Base-by-base conservation (phyloP, 1,140 invertebrate species). In the Heliconius hewitsoni region DNA sequence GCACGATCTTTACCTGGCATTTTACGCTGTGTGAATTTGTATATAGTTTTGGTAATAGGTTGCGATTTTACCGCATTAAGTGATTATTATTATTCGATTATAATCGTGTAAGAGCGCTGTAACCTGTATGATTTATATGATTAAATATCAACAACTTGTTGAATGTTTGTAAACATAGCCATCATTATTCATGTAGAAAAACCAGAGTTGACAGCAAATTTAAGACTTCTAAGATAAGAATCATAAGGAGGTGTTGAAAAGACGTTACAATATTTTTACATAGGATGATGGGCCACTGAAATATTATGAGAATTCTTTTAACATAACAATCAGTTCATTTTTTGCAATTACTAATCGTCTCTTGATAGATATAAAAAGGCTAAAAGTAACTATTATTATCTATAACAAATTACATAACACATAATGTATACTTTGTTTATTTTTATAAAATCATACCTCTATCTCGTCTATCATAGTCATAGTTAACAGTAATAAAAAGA, bases 131-230 rank as follows among this genome's bases (percentile, higher is more conserved):
- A 19, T 57, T 55, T 74, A 74, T 57, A 19, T 55, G 37, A 72
- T 72, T 72, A 57, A 70, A 60, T 81, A 55, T 77, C 66, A 75
- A 71, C 79, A 81, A 87, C 85, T 87, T 87, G 85, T 87, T 87
- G 84, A 87, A 83, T 85, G 84, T 84, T 85, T 84, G 83, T 80
- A 84, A 84, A 85, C 84, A 85, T 79, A 37, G 37, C 37, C 71
- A 72, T 72, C 71, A 39, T 37, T n/a, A 37, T 39, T 72, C 60
- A 66, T 66, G 27, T 16, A 66, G 13, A 30, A 66, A 66, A 66
- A 66, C 9, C 9, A 27, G 1, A 66, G 2, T 66, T 66, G 60
- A 27, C 60, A 66, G 60, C 60, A 16, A 13, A 30, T 57, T 66
- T 66, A 66, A 30, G 60, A 66, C 60, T 30, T 30, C 11, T 66